phyloP scores from a whole-genome alignment of 2,888 invertebrate genomes.

The Hymenopus coronatus region DNA sequence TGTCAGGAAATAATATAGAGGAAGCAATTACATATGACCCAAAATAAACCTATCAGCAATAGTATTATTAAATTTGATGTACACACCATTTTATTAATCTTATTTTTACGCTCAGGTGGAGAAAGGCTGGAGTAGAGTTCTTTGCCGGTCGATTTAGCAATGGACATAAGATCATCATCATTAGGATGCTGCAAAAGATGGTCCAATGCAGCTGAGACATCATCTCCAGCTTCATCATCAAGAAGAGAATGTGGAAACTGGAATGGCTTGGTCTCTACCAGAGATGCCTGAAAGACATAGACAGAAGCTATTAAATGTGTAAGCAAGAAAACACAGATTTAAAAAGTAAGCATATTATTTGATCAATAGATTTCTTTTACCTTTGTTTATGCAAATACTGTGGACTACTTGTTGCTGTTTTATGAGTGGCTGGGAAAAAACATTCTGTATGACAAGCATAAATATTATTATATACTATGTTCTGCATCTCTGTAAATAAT shows the following conservation, averaged over 20 bases:
- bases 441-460: too few relatives aligned
- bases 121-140: constrained; percentile 72
- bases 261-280: constrained; percentile 38
- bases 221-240: constrained; percentile 35
- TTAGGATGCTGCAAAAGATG: constrained; percentile 47
- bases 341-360: neutral
- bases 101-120: constrained; percentile 65
- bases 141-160: constrained; percentile 84
- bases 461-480: too few relatives aligned
- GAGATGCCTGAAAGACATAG: constrained; percentile 38
- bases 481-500: too few relatives aligned
- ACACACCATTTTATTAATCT: constrained; percentile 83
- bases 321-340: neutral
- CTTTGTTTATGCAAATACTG: too few relatives aligned
- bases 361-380: neutral
- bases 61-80: neutral
- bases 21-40: neutral
- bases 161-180: constrained; percentile 75
- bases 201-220: constrained; percentile 41
- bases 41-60: neutral
- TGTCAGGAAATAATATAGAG: constrained; percentile 42
- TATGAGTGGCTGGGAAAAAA: too few relatives aligned
- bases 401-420: too few relatives aligned
- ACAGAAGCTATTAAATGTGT: neutral
- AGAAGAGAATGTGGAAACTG: constrained; percentile 35